Evolutionary conservation across 2,113 vertebrate species (phyloP).

Genomic region (Vulpes vulpes): DNA sequence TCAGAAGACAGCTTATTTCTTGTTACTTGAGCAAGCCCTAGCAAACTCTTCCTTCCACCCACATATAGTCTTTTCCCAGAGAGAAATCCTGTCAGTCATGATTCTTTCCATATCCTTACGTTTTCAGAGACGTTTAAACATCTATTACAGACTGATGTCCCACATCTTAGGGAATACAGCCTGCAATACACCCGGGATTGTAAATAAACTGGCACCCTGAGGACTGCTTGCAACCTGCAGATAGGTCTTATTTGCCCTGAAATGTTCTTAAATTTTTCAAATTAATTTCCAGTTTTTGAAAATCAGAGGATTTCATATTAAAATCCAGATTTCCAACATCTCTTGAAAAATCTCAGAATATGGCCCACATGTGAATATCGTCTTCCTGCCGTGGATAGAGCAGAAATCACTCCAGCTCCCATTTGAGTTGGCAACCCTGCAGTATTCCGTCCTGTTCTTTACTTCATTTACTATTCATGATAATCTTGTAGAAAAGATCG

Average conservation of each 20-base stretch:
- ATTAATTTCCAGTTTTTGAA: neutral
- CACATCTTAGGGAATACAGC: neutral
- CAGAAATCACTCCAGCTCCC: neutral
- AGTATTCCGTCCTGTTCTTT: neutral
- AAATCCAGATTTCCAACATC: neutral
- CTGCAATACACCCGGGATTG: rapidly evolving
- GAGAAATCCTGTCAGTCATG: neutral
- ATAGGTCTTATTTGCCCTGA: neutral
- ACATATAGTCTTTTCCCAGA: too few relatives aligned
- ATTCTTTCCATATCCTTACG: neutral
- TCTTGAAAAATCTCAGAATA: neutral
- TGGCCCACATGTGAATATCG: neutral
- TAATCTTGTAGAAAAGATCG: neutral
- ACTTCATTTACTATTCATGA: neutral
- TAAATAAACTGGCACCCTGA: neutral
- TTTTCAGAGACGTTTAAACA: neutral
- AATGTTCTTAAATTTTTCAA: neutral
- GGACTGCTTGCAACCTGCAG: neutral
- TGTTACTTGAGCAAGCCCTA: neutral
- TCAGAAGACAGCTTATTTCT: neutral
- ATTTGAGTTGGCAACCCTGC: neutral
- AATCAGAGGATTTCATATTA: conserved; percentile 1
- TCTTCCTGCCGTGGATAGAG: neutral
- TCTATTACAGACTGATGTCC: rapidly evolving
- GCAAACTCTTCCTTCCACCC: neutral